Conservation (phyloP, 2,113 vertebrate genomes). For the Physeter macrocephalus region DNA sequence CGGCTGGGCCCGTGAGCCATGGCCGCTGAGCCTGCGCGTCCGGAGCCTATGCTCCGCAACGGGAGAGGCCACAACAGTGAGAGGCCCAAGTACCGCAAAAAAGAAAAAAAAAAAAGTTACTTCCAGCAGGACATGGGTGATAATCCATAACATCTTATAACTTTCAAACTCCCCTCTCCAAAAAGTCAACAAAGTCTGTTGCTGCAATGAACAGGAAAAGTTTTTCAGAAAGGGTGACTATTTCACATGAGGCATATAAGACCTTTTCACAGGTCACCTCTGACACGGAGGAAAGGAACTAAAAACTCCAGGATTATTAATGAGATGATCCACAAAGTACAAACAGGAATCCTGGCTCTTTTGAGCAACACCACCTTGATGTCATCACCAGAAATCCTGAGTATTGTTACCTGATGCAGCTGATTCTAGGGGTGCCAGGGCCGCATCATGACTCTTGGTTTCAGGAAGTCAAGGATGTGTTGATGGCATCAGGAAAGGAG, state of each 20-base stretch:
- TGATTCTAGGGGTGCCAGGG: background rate
- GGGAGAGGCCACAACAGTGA: too few species aligned
- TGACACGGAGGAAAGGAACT: background rate
- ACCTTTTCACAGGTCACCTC: background rate
- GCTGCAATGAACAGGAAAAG: background rate
- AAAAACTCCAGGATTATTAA: background rate
- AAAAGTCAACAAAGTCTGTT: background rate
- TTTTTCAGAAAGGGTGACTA: background rate
- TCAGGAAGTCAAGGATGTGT: background rate
- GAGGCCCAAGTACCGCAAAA: too few species aligned
- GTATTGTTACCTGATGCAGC: background rate
- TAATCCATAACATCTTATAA: background rate
- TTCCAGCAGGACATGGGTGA: background rate
- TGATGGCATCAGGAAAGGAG: background rate
- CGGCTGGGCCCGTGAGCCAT: too few species aligned
- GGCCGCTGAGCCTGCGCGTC: too few species aligned
- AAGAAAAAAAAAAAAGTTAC: too few species aligned
- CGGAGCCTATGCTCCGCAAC: too few species aligned
- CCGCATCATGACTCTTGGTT: background rate
- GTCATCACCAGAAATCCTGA: background rate
- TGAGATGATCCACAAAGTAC: background rate
- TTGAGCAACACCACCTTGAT: background rate
- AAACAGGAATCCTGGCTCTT: background rate
- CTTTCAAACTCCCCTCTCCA: background rate
- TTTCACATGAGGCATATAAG: background rate